Evolutionary conservation across 1,140 invertebrate genomes (phyloP).

Genomic region (Panonychus citri): DNA sequence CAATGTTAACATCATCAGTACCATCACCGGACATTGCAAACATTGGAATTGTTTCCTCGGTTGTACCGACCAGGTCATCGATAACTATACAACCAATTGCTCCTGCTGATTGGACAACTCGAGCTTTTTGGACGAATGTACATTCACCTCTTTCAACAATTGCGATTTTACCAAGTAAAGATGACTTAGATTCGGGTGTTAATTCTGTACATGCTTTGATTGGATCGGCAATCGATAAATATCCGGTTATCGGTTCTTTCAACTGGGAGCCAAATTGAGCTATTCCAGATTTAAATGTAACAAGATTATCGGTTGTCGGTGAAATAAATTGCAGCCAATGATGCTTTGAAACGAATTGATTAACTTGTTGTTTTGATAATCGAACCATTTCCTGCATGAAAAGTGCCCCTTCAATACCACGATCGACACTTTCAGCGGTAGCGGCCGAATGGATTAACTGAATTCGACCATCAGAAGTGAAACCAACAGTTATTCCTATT

Average conservation of each 20-base stretch:
- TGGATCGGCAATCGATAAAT: constrained; percentile 39
- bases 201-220: constrained; percentile 40
- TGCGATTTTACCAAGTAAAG: constrained; percentile 46
- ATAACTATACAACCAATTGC: constrained; percentile 63
- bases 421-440: constrained; percentile 53
- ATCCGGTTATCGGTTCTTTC: background rate
- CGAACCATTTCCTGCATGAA: constrained; percentile 97
- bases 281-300: constrained; percentile 48
- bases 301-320: constrained; percentile 5
- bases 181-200: constrained; percentile 28
- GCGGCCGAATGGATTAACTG: constrained; percentile 51
- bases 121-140: constrained; percentile 85
- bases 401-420: constrained; percentile 69
- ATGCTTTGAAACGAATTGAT: constrained; percentile 10
- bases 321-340: constrained; percentile 13
- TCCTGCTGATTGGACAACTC: constrained; percentile 53
- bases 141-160: constrained; percentile 69
- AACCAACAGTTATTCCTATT: constrained; percentile 82
- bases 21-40: constrained; percentile 94
- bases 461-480: constrained; percentile 61
- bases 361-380: constrained; percentile 42
- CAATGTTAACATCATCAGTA: constrained; percentile 60
- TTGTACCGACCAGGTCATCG: constrained; percentile 55
- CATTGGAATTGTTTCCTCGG: constrained; percentile 43
- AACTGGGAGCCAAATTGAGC: constrained; percentile 72